These are phyloP conservation scores for Numenius phaeopus DNA, from an alignment of 2,797 vertebrate species.

Conservation along the genomic window DNA sequence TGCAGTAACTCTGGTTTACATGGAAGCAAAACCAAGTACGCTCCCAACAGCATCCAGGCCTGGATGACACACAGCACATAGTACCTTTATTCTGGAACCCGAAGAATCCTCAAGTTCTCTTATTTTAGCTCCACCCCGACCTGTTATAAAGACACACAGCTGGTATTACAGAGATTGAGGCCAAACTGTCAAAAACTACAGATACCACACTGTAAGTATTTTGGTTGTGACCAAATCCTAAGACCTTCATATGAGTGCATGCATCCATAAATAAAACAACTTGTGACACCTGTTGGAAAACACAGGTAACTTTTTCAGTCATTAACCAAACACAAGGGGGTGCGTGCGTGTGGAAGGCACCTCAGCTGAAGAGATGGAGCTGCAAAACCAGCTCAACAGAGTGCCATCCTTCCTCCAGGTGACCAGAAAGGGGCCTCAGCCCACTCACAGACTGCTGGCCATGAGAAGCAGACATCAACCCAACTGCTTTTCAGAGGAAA, in stretches of 20 bases:
- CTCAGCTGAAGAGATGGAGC: accelerated
- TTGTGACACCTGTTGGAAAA: not conserved
- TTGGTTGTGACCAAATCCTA: not conserved
- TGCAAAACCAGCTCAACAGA: not conserved
- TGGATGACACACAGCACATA: not conserved
- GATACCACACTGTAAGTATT: not conserved
- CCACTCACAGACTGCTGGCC: not conserved
- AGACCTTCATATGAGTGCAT: accelerated
- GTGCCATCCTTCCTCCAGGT: accelerated
- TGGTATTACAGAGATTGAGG: not conserved
- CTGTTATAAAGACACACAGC: conserved; percentile 73
- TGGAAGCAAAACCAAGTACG: accelerated
- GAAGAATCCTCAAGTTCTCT: conserved; percentile 88
- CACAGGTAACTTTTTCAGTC: accelerated
- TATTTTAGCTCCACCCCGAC: conserved; percentile 90
- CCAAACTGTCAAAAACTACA: not conserved
- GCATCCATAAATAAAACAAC: not conserved
- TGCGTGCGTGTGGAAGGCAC: accelerated
- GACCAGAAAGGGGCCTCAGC: not conserved
- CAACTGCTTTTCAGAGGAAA: accelerated
- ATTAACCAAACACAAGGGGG: accelerated
- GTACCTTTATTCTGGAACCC: conserved; percentile 90
- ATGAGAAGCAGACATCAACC: not conserved
- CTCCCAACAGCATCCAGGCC: not conserved
- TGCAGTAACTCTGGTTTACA: not conserved